phyloP scores from a whole-genome alignment of 1,140 invertebrate genomes.

The Philopotamus ludificatus region DNA sequence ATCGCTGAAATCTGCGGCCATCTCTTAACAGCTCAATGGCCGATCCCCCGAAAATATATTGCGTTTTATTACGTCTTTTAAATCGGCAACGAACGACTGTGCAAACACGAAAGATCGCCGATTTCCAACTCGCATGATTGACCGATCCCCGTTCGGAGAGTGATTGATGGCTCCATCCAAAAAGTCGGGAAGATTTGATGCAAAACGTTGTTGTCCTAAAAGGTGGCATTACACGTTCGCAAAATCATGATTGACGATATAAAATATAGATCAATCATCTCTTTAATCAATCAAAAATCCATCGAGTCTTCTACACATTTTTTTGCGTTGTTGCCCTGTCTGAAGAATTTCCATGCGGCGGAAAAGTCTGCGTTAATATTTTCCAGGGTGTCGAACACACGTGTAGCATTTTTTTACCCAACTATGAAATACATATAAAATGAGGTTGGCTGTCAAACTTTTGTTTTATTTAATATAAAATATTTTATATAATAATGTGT shows the following conservation, averaged over 20 bases:
- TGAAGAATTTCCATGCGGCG: background rate
- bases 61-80: background rate
- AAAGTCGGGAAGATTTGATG: background rate
- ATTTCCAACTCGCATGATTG: too few species aligned
- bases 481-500: too few species aligned
- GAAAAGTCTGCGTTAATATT: background rate
- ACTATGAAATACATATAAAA: too few species aligned
- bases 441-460: too few species aligned
- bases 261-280: conserved; percentile 27
- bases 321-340: too few species aligned
- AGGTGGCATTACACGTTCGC: conserved; percentile 16
- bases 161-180: conserved; percentile 8
- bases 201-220: conserved; percentile 14
- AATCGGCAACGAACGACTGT: too few species aligned
- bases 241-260: conserved; percentile 25
- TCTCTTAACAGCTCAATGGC: too few species aligned
- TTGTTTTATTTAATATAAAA: too few species aligned
- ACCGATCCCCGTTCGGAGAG: background rate
- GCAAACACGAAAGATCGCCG: too few species aligned
- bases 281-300: conserved; percentile 17
- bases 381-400: background rate
- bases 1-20: too few species aligned
- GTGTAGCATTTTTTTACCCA: background rate
- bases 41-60: too few species aligned
- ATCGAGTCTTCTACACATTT: conserved; percentile 3